Evolutionary conservation across 2,113 vertebrate genomes (phyloP).

Genomic region (Calypte anna): DNA sequence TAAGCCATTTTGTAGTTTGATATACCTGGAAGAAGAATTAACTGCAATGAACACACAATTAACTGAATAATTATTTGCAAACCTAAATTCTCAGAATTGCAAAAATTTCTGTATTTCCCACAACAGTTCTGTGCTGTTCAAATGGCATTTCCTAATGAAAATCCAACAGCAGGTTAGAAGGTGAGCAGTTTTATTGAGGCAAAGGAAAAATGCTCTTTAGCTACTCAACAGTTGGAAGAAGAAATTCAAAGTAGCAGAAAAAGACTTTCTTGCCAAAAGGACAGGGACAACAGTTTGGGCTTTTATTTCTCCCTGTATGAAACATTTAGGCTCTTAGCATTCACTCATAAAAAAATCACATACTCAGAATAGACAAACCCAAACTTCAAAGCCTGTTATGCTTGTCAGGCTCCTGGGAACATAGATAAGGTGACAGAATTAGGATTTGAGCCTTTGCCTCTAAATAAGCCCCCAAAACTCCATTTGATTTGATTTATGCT

Average conservation of each 20-base stretch:
- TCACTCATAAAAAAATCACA: not conserved
- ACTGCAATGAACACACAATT: not conserved
- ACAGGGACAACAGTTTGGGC: not conserved
- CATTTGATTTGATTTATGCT: not conserved
- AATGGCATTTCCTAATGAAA: not conserved
- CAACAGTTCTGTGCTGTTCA: not conserved
- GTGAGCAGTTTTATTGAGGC: not conserved
- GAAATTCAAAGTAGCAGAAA: not conserved
- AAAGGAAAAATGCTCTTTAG: not conserved
- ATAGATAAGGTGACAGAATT: not conserved
- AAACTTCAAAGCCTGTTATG: not conserved
- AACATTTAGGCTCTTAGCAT: not conserved
- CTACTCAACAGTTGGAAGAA: not conserved
- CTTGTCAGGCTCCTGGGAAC: not conserved
- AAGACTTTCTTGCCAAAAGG: not conserved
- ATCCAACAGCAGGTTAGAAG: not conserved
- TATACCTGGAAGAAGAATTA: conserved; percentile 79
- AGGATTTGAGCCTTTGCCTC: not conserved
- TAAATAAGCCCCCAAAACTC: not conserved
- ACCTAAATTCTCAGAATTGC: not conserved
- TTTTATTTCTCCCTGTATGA: not conserved
- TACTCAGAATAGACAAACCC: not conserved
- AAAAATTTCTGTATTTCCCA: not conserved
- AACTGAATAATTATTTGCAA: not conserved
- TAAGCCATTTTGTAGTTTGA: conserved; percentile 89